Evolutionary conservation across 2,888 invertebrate species (phyloP), one percentile per base, ranked within the genome.

Genomic region (Oxyteleia sp.): DNA sequence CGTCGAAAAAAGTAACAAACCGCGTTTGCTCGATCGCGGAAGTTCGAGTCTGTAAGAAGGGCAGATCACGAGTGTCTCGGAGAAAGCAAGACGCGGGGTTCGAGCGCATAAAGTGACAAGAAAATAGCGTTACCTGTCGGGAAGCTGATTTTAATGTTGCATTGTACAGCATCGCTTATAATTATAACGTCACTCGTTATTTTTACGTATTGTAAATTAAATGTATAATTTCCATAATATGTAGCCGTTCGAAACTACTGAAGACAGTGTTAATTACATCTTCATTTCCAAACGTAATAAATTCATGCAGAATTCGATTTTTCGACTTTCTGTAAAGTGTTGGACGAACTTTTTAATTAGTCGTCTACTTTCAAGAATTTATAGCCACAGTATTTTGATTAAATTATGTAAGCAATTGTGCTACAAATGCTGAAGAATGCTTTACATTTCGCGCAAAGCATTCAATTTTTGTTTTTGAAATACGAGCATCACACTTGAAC

Each of bases 41-140:
- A 71, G 69, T 16, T 69, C 20, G 43, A 43, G 43, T 38, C 15
- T 29, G 4, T 13, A 43, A 43, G 43, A 71, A 57, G 69, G 23
- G 69, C 32, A 59, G 23, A 59, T 57, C 57, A 47, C 47, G 69
- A 71, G 47, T 53, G 10, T 35, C 47, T 45, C 8, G 10, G 69
- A 69, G 69, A 69, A 69, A 69, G 69, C 57, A 55, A 69, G 69
- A 69, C 55, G 32, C 43, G 26, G 47, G 57, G 47, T 59, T 71
- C 43, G n/a, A 57, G 15, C 35, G 38, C 47, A 47, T 35, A 55
- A 55, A 71, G 32, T 71, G 47, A 57, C 69, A 71, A 47, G 57
- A 57, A 71, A 45, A 55, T 69, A 55, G 41, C 16, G 5, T 23
- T 51, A 13, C 26, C 13, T 4, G 43, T 8, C 51, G 23, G 26